A percentile compares a stretch with the other conserved stretches of the same genome.
These are phyloP conservation scores for Salminus brasiliensis DNA, from an alignment of 2,113 vertebrate genomes.

Conservation along the genomic window DNA sequence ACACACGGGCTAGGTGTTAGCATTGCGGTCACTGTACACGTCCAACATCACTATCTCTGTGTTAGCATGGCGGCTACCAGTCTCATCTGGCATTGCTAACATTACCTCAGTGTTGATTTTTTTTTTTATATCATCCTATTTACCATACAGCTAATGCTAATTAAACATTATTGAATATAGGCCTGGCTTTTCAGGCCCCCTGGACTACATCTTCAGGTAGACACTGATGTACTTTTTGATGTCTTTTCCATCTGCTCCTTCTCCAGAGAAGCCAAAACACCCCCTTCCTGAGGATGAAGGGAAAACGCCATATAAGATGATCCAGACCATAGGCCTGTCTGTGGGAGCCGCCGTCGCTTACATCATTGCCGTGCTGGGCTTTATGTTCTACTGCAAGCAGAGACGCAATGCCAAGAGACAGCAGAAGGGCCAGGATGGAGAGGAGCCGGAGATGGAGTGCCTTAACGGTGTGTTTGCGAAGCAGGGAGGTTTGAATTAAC, in stretches of 20 bases:
- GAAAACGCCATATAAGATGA: constrained; percentile 96
- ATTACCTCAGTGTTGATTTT: too few species aligned
- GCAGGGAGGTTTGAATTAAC: too few species aligned
- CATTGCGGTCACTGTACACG: too few species aligned
- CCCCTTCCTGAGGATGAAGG: constrained; percentile 62
- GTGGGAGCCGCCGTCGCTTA: constrained; percentile 96
- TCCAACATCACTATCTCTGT: too few species aligned
- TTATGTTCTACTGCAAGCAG: constrained; percentile 99
- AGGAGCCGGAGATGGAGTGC: constrained; percentile 96
- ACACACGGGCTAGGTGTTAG: too few species aligned
- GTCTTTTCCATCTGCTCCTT: constrained; percentile 3
- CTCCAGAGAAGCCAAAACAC: constrained; percentile 82
- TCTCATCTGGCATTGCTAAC: too few species aligned
- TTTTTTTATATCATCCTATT: too few species aligned
- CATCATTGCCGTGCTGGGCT: constrained; percentile 94
- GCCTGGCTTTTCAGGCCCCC: too few species aligned
- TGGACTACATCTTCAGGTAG: background rate
- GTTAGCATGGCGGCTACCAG: too few species aligned
- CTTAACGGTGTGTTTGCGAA: constrained; percentile 85
- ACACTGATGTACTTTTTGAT: constrained; percentile 33
- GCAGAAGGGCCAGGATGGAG: constrained; percentile 87
- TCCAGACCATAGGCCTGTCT: constrained; percentile 95
- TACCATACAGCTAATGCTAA: too few species aligned
- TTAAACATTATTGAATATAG: too few species aligned
- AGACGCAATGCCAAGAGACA: constrained; percentile 89